These are phyloP conservation scores for Phaethornis superciliosus DNA, from an alignment of 2,113 vertebrate species.

Conservation along the genomic window DNA sequence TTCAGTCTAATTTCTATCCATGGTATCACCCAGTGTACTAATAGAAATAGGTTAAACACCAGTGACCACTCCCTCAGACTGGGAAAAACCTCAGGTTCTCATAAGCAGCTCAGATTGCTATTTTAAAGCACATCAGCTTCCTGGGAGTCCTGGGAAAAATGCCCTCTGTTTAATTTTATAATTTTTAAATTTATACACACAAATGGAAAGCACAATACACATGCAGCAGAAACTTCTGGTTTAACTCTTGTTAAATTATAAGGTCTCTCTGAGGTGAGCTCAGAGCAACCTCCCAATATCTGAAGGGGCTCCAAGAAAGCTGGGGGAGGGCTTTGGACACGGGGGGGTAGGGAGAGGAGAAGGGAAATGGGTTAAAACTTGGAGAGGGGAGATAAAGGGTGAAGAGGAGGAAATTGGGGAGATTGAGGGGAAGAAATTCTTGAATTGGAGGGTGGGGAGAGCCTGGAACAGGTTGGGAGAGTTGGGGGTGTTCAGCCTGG, in stretches of 20 bases:
- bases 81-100: neutral
- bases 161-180: neutral
- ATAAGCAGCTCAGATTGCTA: neutral
- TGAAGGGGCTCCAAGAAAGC: no score
- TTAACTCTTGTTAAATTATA: neutral
- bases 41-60: neutral
- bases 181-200: neutral
- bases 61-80: fast-evolving
- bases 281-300: no score
- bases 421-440: no score
- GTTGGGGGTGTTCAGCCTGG: no score
- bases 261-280: no score
- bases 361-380: no score
- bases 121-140: neutral
- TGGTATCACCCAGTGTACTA: neutral
- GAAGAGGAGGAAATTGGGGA: no score
- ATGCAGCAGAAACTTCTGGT: neutral
- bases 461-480: no score
- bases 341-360: no score
- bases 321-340: no score
- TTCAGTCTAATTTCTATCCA: neutral
- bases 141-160: neutral
- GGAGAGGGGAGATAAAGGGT: no score
- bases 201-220: neutral
- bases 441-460: no score